Evolutionary conservation across 2,113 vertebrate genomes (phyloP).

Genomic region (Saguinus midas): DNA sequence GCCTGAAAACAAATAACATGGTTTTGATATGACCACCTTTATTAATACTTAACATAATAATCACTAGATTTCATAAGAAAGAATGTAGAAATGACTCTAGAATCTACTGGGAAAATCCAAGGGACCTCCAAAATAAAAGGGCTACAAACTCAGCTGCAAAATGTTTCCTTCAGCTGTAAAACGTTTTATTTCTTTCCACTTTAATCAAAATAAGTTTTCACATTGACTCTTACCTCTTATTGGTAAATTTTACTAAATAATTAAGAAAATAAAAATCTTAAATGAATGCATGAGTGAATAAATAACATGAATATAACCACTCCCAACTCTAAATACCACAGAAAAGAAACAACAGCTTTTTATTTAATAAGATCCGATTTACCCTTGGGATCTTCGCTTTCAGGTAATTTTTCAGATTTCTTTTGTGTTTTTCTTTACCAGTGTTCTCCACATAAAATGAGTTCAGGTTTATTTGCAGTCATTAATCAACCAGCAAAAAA

Average conservation of each 20-base stretch:
- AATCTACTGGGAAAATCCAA: neutral
- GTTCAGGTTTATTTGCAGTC: neutral
- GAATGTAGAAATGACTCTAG: neutral
- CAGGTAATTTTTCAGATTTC: neutral
- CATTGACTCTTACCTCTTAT: neutral
- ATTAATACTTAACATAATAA: neutral
- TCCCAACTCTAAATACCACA: neutral
- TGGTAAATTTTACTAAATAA: neutral
- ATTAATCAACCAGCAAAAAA: constrained; percentile 45
- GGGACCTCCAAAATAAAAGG: neutral
- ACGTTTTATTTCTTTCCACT: neutral
- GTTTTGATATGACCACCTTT: neutral
- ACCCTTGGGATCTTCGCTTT: neutral
- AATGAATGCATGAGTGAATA: neutral
- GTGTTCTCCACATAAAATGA: neutral
- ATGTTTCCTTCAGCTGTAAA: neutral
- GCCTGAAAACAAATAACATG: neutral
- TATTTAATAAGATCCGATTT: neutral
- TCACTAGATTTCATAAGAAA: neutral
- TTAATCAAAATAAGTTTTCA: neutral
- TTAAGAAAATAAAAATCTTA: neutral
- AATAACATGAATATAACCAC: neutral
- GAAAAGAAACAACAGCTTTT: neutral
- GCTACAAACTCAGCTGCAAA: neutral
- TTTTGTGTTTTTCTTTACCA: neutral